Conservation (phyloP, 2,888 invertebrate species). For the Tyria jacobaeae region DNA sequence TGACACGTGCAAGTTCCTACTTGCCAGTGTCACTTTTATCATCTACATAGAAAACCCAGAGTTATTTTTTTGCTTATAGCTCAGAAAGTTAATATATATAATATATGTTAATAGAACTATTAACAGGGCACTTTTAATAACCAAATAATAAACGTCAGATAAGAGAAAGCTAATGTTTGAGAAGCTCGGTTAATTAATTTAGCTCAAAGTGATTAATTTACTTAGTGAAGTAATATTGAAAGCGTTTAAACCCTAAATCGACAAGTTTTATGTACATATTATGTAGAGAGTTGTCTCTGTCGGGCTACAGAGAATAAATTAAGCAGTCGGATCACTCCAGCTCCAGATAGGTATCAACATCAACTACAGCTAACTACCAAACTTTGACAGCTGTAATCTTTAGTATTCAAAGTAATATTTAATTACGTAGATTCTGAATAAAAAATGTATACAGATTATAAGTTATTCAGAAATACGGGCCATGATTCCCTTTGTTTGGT, state of each 20-base stretch:
- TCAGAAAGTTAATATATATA: too few relatives aligned
- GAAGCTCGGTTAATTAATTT: not conserved
- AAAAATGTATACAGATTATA: not conserved
- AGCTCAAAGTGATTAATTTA: constrained; percentile 5
- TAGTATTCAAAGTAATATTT: not conserved
- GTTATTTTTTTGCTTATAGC: too few relatives aligned
- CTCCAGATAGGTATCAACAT: not conserved
- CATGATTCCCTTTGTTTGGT: not conserved
- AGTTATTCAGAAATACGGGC: not conserved
- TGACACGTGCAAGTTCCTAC: too few relatives aligned
- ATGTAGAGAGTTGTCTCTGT: not conserved
- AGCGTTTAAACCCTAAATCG: constrained; percentile 4
- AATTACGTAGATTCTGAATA: not conserved
- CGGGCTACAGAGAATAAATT: constrained; percentile 7
- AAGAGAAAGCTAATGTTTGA: constrained; percentile 1
- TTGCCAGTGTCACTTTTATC: too few relatives aligned
- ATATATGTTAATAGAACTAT: too few relatives aligned
- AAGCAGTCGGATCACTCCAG: constrained; percentile 6
- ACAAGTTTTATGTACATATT: constrained; percentile 1
- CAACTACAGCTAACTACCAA: not conserved
- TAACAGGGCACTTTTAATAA: too few relatives aligned
- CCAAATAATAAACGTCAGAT: not conserved
- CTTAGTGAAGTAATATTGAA: constrained; percentile 6
- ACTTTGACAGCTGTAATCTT: constrained; percentile 10
- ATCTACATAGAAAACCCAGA: too few relatives aligned